Conservation (phyloP, 2,113 vertebrate species). For the Antechinus flavipes region DNA sequence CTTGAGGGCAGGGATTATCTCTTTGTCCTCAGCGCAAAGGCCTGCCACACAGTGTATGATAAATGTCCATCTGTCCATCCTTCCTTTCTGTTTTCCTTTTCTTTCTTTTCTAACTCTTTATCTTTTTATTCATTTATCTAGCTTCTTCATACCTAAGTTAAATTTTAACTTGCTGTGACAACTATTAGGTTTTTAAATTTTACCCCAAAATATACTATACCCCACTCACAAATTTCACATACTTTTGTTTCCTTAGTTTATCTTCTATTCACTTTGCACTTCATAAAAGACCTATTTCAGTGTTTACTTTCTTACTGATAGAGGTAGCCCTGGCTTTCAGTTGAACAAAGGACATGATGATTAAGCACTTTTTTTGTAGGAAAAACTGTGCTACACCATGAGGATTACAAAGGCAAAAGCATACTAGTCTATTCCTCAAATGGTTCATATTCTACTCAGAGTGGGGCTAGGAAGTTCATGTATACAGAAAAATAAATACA, state of each 20-base stretch:
- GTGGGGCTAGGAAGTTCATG: not conserved
- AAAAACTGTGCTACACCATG: not conserved
- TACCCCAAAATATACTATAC: conserved; percentile 71
- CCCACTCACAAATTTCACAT: conserved; percentile 57
- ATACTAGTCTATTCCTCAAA: not conserved
- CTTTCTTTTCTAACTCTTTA: too few relatives aligned
- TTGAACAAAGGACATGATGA: not conserved
- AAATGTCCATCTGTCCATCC: not conserved
- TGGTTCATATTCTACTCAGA: not conserved
- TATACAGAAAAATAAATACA: not conserved
- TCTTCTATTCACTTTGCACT: conserved; percentile 18
- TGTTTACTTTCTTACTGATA: not conserved
- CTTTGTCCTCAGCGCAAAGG: not conserved
- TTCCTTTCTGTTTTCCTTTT: too few relatives aligned
- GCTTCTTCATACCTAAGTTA: not conserved
- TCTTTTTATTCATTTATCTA: not conserved
- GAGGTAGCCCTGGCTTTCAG: not conserved
- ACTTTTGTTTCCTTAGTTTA: conserved; percentile 45
- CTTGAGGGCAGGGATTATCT: not conserved
- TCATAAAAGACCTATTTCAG: not conserved
- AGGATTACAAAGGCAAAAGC: not conserved
- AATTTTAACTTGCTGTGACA: conserved; percentile 22
- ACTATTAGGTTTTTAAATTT: conserved; percentile 47
- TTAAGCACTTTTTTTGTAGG: not conserved
- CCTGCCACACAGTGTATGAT: not conserved